A percentile compares a stretch with the other conserved stretches of the same genome.
phyloP scores from a whole-genome alignment of 1,140 invertebrate species.

The Anastatus disparis region DNA sequence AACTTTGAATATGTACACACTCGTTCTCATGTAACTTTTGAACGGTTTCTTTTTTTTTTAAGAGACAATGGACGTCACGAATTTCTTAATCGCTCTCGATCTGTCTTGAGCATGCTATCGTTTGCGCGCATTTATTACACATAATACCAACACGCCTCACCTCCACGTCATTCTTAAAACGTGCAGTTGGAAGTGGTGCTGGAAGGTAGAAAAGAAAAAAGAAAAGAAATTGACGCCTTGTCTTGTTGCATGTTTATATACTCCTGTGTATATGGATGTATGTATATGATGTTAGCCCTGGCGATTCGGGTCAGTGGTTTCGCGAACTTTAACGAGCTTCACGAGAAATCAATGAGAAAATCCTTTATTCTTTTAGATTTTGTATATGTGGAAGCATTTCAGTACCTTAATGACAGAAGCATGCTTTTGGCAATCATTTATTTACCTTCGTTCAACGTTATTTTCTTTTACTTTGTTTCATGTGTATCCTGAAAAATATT shows the following conservation, averaged over 20 bases:
- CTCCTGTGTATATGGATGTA: too few species aligned
- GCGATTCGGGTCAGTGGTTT: constrained; percentile 58
- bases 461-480: too few species aligned
- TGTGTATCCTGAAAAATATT: too few species aligned
- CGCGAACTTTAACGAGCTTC: constrained; percentile 30
- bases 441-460: too few species aligned
- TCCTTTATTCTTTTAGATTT: too few species aligned
- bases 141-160: neutral
- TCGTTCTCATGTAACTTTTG: neutral
- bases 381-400: too few species aligned
- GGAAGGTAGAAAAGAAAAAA: neutral
- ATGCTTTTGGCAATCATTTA: too few species aligned
- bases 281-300: constrained; percentile 45
- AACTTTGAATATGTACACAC: too few species aligned
- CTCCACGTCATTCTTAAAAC: neutral
- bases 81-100: constrained; percentile 66
- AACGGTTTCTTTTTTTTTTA: too few species aligned
- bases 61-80: constrained; percentile 63
- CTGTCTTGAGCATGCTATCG: constrained; percentile 46
- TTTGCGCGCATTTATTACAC: constrained; percentile 1
- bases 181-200: neutral
- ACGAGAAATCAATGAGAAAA: constrained; percentile 7
- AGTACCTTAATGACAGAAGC: too few species aligned
- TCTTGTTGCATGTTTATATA: too few species aligned
- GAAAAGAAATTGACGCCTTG: neutral